Evolutionary conservation across 2,888 invertebrate genomes (phyloP), one percentile per base, ranked within the genome.

Genomic region (Aleiodes testaceus): DNA sequence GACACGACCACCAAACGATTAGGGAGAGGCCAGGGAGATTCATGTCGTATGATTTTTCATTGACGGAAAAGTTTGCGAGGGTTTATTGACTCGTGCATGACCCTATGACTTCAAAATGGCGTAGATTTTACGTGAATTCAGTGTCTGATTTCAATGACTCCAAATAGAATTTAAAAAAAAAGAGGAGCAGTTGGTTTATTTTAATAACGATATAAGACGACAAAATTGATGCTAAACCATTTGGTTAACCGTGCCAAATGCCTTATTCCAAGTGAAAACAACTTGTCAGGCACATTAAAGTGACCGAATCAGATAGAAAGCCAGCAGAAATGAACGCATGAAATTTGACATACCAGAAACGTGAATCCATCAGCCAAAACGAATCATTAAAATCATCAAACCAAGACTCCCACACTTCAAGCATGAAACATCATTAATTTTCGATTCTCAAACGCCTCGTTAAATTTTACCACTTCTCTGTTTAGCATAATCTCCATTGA

Each of bases 201-300:
- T 86, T 86, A 86, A 86, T 87, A 87, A 86, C 85, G 86, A 85
- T 87, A 86, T 87, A 87, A 87, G 87, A 87, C 86, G 87, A 86
- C 86, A 36, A 36, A 44, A 63, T 87, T 87, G 86, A 87, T 85
- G 87, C 82, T 85, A 79, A 85, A 86, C 85, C 87, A 87, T 87
- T 36, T 86, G 81, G 86, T 82, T 85, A 86, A 86, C 86, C 86
- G 79, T 80, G 81, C 66, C 66, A 61, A 79, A 79, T 81, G 79
- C 83, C 79, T 81, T 82, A 84, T 82, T 76, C 71, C 70, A 36
- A 36, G 36, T 36, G 36, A 36, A 36, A 36, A 36, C 36, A 36
- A 36, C 36, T 36, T 36, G 36, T 36, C 36, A 36, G 36, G 36
- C 36, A 36, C 36, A 36, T 36, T 36, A 36, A 36, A 36, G 70